Percentiles rank a stretch among this genome's conserved stretches.
These are phyloP conservation scores for Brachymystax lenok DNA, from an alignment of 2,797 vertebrate species.

Conservation along the genomic window DNA sequence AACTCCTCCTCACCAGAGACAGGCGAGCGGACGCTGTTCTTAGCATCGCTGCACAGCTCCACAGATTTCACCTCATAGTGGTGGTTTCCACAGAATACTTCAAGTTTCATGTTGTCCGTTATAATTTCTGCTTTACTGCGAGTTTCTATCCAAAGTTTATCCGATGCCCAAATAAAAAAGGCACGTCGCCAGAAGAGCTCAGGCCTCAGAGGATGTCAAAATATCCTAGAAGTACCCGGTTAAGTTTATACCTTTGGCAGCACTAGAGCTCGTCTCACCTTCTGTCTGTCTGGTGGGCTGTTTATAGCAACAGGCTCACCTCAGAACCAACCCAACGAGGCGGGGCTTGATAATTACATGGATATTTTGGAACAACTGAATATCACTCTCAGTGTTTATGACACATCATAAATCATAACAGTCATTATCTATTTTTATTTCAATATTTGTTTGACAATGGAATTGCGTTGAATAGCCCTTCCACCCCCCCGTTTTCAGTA, in stretches of 20 bases:
- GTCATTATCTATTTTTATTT: constrained; percentile 1
- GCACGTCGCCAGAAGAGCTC: background rate
- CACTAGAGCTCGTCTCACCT: constrained; percentile 58
- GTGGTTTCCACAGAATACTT: constrained; percentile 78
- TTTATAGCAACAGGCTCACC: constrained; percentile 71
- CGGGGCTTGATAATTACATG: constrained; percentile 51
- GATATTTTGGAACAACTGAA: constrained; percentile 12
- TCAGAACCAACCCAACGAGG: constrained; percentile 73
- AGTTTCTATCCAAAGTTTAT: background rate
- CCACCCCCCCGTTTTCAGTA: background rate
- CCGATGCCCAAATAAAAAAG: constrained; percentile 7
- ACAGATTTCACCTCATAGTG: constrained; percentile 73
- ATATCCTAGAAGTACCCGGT: constrained; percentile 8
- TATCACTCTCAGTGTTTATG: background rate
- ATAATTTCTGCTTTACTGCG: background rate
- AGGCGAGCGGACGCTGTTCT: constrained; percentile 76
- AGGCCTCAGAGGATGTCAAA: background rate
- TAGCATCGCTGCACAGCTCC: constrained; percentile 73
- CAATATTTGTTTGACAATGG: background rate
- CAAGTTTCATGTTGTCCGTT: constrained; percentile 82
- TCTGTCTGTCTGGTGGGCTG: constrained; percentile 35
- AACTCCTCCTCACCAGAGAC: constrained; percentile 84
- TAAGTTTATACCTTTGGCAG: constrained; percentile 49
- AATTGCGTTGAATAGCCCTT: background rate
- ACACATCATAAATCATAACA: background rate